These are phyloP conservation scores for Vidua chalybeata DNA, from an alignment of 2,113 vertebrate species.

Conservation along the genomic window DNA sequence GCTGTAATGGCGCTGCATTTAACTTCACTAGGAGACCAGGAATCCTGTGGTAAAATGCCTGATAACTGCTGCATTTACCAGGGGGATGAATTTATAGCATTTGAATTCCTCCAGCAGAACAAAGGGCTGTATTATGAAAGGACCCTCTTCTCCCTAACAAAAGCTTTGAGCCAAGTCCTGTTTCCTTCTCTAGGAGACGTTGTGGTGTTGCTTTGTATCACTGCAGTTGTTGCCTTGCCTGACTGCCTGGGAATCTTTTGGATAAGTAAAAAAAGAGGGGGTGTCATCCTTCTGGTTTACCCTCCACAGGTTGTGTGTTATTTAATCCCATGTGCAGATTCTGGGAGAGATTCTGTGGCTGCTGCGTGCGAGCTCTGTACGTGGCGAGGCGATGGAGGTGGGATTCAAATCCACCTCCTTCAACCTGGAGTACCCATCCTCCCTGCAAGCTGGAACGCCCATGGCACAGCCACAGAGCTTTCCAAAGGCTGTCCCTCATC, in stretches of 20 bases:
- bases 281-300: not conserved
- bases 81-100: slow-evolving; percentile 63
- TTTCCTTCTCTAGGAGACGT: not conserved
- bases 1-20: slow-evolving; percentile 69
- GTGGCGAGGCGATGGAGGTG: fast-evolving
- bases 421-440: not conserved
- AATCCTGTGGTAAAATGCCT: slow-evolving; percentile 67
- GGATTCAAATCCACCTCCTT: not conserved
- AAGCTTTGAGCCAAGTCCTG: slow-evolving; percentile 15
- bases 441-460: not conserved
- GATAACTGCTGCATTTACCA: slow-evolving; percentile 69
- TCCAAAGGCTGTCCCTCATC: not conserved
- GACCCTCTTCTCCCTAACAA: slow-evolving; percentile 46
- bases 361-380: fast-evolving
- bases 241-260: not conserved
- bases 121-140: slow-evolving; percentile 60
- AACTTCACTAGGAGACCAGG: slow-evolving; percentile 69
- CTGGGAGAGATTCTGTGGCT: not conserved
- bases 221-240: not conserved
- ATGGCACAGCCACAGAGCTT: not conserved
- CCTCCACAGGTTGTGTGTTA: not conserved
- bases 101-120: slow-evolving; percentile 62
- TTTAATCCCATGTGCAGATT: not conserved
- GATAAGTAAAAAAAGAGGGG: not conserved
- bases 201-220: not conserved